These are phyloP conservation scores for Calyptommatus sinebrachiatus DNA, from an alignment of 2,113 vertebrate genomes.

Conservation along the genomic window DNA sequence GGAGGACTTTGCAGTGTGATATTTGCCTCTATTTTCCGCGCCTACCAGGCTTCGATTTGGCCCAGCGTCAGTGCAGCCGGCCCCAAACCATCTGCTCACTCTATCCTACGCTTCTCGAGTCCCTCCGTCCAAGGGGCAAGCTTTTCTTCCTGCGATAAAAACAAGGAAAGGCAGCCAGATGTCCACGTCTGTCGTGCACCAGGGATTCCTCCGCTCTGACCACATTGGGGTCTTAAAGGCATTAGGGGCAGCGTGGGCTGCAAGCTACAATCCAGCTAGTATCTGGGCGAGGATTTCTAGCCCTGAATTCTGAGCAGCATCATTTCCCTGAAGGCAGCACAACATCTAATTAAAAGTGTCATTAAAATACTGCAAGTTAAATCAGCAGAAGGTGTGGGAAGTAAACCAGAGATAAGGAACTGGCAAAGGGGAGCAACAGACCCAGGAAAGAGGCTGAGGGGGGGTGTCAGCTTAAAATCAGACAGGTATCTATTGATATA, in stretches of 20 bases:
- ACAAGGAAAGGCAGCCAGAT: neutral
- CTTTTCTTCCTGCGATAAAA: conserved; percentile 16
- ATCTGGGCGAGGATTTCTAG: no score
- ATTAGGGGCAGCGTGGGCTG: neutral
- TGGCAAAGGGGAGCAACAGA: no score
- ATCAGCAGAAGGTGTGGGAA: no score
- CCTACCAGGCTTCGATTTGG: fast-evolving
- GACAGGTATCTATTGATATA: no score
- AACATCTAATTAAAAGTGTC: no score
- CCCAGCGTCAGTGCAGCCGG: conserved; percentile 16
- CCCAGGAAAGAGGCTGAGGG: no score
- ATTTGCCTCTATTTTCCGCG: neutral
- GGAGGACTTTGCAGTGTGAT: neutral
- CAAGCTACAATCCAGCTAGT: neutral
- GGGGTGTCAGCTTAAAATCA: no score
- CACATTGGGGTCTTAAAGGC: neutral
- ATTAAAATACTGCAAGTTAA: no score
- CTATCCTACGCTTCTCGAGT: fast-evolving
- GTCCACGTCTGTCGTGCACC: conserved; percentile 6
- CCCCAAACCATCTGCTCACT: neutral
- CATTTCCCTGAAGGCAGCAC: no score
- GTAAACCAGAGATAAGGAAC: no score
- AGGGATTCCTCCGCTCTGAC: conserved; percentile 34
- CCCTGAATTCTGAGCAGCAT: no score
- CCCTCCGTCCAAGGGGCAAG: neutral